Evolutionary conservation across 2,888 invertebrate species (phyloP).

Genomic region (Mimas tiliae): DNA sequence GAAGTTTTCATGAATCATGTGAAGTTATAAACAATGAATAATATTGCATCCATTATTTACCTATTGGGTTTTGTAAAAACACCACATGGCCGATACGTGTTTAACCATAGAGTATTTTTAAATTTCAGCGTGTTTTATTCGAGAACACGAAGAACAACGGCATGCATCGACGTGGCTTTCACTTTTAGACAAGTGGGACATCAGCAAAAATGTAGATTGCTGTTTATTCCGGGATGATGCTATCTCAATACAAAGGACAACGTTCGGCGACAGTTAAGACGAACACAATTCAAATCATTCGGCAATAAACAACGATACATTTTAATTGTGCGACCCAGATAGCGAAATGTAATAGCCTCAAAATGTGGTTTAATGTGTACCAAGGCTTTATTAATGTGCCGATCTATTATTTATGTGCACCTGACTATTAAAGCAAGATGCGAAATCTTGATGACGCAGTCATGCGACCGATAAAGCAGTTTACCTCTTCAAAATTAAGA

Average conservation of each 20-base stretch:
- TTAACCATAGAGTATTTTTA: conserved; percentile 7
- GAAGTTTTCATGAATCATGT: background rate
- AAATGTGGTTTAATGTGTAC: conserved; percentile 48
- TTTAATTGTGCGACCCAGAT: conserved; percentile 38
- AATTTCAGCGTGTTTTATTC: conserved; percentile 29
- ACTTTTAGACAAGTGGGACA: conserved; percentile 21
- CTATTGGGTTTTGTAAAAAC: background rate
- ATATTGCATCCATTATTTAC: background rate
- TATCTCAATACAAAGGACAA: background rate
- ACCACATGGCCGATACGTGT: background rate
- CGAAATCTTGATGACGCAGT: conserved; percentile 1
- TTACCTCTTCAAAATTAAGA: conserved; percentile 39
- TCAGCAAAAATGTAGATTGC: conserved; percentile 7
- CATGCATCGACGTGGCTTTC: conserved; percentile 17
- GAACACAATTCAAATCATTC: background rate
- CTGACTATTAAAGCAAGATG: conserved; percentile 34
- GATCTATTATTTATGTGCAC: conserved; percentile 29
- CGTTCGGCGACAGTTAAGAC: background rate
- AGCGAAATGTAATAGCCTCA: conserved; percentile 37
- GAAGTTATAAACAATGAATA: background rate
- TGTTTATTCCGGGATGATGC: conserved; percentile 18
- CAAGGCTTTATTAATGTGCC: conserved; percentile 48
- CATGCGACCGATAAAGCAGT: conserved; percentile 7
- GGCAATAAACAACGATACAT: conserved; percentile 3
- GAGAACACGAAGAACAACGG: conserved; percentile 19